Evolutionary conservation across 2,113 vertebrate species (phyloP).

Genomic region (Gallinago jamesoni): DNA sequence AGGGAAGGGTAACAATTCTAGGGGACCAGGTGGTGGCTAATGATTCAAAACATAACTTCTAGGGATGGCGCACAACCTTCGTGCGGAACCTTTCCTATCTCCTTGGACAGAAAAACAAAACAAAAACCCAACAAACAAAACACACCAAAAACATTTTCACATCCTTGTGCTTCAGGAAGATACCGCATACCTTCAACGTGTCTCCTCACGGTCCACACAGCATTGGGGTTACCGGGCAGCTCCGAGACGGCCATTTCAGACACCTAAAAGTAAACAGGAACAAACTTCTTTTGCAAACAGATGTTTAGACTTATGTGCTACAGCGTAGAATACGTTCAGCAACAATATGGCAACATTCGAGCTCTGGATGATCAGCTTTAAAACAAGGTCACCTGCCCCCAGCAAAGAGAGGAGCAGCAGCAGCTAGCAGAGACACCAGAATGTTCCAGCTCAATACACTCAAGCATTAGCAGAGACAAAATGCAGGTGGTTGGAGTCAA

Average conservation of each 20-base stretch:
- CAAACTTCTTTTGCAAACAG: neutral
- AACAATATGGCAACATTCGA: neutral
- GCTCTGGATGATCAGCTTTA: neutral
- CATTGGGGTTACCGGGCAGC: conserved; percentile 97
- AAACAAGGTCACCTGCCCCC: neutral
- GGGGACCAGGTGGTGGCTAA: neutral
- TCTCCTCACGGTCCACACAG: conserved; percentile 96
- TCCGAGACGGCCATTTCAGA: conserved; percentile 99
- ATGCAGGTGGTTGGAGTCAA: neutral
- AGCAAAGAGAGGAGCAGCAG: neutral
- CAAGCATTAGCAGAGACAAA: neutral
- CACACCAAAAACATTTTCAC: neutral
- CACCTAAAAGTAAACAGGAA: conserved; percentile 79
- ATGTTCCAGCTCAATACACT: neutral
- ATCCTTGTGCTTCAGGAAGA: neutral
- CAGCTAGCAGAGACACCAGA: neutral
- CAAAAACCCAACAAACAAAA: neutral
- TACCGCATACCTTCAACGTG: conserved; percentile 90
- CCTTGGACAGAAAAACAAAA: neutral
- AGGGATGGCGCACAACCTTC: neutral
- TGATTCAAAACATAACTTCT: neutral
- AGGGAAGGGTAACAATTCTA: neutral
- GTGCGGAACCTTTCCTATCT: neutral
- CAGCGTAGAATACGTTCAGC: neutral
- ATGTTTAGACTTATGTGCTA: neutral